Conservation (phyloP, 1,140 invertebrate genomes). For the Drosophila serrata region DNA sequence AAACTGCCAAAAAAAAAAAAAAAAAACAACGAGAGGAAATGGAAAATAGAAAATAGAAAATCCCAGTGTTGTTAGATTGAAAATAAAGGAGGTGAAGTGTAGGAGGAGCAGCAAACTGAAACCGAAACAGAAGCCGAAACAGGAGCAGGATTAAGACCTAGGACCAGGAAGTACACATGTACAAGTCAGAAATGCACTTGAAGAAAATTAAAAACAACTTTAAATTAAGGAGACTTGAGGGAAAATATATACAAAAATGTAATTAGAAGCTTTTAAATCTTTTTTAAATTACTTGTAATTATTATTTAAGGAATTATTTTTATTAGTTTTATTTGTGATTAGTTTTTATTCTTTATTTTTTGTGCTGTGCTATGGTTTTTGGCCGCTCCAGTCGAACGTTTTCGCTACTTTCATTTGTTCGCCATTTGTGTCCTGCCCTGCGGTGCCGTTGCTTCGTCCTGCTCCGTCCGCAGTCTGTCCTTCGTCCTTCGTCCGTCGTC, state of each 20-base stretch:
- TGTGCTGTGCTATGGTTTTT: constrained; percentile 12
- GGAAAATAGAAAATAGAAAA: neutral
- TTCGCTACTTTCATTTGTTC: constrained; percentile 82
- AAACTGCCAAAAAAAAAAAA: constrained; percentile 57
- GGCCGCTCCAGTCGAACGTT: constrained; percentile 60
- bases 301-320: too few relatives aligned
- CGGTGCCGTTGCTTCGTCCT: too few relatives aligned
- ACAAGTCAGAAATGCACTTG: constrained; percentile 20
- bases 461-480: constrained; percentile 7
- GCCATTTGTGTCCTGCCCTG: constrained; percentile 79
- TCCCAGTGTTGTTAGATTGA: constrained; percentile 17
- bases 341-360: neutral
- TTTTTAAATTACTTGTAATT: too few relatives aligned
- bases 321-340: too few relatives aligned
- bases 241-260: too few relatives aligned
- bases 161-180: constrained; percentile 52
- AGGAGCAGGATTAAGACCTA: constrained; percentile 16
- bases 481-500: neutral
- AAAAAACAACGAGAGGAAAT: too few relatives aligned
- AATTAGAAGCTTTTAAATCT: too few relatives aligned
- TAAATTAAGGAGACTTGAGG: neutral
- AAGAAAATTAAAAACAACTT: neutral
- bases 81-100: neutral
- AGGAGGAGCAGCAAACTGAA: constrained; percentile 11
- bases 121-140: constrained; percentile 13